These are phyloP conservation scores for Lepidotrigona ventralis DNA, from an alignment of 1,140 invertebrate species.

Conservation along the genomic window DNA sequence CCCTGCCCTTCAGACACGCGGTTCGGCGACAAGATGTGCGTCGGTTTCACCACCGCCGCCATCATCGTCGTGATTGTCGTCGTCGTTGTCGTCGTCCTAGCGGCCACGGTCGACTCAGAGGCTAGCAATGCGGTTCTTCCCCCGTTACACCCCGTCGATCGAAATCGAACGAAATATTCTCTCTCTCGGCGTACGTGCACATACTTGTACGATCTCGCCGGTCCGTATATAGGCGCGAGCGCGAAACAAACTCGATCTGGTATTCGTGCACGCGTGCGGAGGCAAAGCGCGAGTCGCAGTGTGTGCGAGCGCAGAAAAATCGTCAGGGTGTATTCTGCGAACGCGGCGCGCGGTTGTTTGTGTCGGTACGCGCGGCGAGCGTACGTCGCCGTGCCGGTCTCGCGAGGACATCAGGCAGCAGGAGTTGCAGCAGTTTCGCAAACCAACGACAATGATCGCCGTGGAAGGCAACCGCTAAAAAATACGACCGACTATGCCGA, in stretches of 20 bases:
- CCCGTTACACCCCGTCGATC: conserved; percentile 69
- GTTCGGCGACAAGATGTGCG: conserved; percentile 9
- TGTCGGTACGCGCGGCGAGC: background rate
- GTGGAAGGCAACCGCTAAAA: conserved; percentile 75
- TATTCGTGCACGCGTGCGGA: conserved; percentile 4
- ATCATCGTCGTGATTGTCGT: background rate
- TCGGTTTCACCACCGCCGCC: conserved; percentile 7
- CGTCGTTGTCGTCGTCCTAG: conserved; percentile 18
- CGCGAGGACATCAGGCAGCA: conserved; percentile 55
- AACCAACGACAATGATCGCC: conserved; percentile 79
- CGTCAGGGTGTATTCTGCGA: conserved; percentile 8
- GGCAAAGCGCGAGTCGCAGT: background rate
- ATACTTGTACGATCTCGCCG: too few relatives aligned
- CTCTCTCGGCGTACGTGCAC: conserved; percentile 5
- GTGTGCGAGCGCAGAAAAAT: background rate
- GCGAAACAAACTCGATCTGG: background rate
- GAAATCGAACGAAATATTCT: conserved; percentile 75
- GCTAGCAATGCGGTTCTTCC: conserved; percentile 75
- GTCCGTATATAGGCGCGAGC: conserved; percentile 11
- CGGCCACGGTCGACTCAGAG: conserved; percentile 67
- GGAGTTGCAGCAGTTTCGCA: conserved; percentile 73
- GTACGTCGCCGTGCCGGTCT: background rate
- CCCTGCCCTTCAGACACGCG: conserved; percentile 34
- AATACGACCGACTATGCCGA: conserved; percentile 70
- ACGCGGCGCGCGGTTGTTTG: background rate